Conservation (phyloP, 2,797 vertebrate species). For the Myoxocephalus aenaeus region DNA sequence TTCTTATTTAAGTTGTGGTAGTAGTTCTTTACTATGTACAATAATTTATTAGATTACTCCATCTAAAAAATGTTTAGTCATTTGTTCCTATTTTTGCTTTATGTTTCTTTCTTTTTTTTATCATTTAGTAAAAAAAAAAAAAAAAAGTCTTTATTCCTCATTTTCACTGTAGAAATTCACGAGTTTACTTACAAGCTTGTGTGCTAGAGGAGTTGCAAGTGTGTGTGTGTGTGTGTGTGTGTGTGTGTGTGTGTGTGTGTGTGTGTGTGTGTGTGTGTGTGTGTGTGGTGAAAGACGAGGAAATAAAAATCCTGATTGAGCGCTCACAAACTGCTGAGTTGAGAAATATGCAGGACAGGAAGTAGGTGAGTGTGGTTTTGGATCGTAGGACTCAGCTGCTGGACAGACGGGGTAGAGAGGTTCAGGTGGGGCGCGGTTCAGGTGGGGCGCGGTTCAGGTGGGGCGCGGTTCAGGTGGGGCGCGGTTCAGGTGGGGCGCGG, state of each 20-base stretch:
- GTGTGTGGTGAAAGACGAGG: not conserved
- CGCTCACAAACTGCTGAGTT: conserved; percentile 53
- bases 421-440: conserved; percentile 70
- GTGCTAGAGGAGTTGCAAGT: conserved; percentile 63
- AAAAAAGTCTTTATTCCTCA: conserved; percentile 1
- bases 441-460: not conserved
- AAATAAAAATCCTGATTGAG: conserved; percentile 62
- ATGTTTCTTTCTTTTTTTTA: conserved; percentile 1
- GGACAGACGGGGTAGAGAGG: conserved; percentile 15
- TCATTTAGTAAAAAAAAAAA: not conserved
- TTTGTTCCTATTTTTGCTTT: conserved; percentile 71
- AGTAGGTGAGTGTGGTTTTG: conserved; percentile 16
- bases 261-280: conserved; percentile 4
- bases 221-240: conserved; percentile 5
- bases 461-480: too few species aligned
- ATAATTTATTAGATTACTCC: conserved; percentile 91
- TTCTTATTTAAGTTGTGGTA: conserved; percentile 86
- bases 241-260: conserved; percentile 18
- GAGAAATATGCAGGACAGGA: conserved; percentile 9
- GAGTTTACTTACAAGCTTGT: conserved; percentile 61
- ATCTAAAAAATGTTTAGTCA: conserved; percentile 82
- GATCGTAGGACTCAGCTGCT: conserved; percentile 25
- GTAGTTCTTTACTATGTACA: conserved; percentile 86
- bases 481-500: too few species aligned
- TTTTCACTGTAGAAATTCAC: conserved; percentile 48